Base-by-base conservation (phyloP, 2,888 invertebrate species). In the Odontocolon sp. region DNA sequence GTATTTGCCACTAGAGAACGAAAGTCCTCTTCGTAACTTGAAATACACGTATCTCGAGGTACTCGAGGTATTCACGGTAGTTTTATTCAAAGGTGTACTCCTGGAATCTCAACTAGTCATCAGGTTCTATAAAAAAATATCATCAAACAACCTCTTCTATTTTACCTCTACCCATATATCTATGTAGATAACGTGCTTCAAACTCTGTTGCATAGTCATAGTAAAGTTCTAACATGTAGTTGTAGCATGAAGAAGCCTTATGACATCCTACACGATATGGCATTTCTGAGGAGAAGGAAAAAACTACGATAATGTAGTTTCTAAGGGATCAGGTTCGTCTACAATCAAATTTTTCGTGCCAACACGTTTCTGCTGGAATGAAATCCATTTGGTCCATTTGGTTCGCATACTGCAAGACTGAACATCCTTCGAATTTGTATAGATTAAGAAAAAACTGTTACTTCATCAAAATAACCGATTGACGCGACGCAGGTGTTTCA, bases 1-100 rank as follows among this genome's bases (percentile, higher is more conserved):
- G 36, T 64, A 47, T 56, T 66, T 73, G 59, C 5, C 66, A 72
- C 36, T 45, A 28, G 45, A 50, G 40, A 4, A 52, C 16, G 40
- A 36, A 42, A 67, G n/a, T 45, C 21, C 52, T 31, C 28, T 2
- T 28, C 21, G 28, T 36, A n/a, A 57, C n/a, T 16, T 28, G 21
- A 26, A 28, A 54, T 33, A 40, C n/a, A 26, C 21, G 31, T 16
- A 40, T 18, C 26, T 8, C 14, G 63, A 1, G 14, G 16, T 28
- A 21, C 21, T 38, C 23, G 26, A 52, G 42, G 33, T 52, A 63
- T 61, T 54, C 26, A n/a, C 61, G 54, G 8, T 14, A 33, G 23
- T 8, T 31, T 21, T 33, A 33, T n/a, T 63, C 45, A 31, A 14
- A 16, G 45, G 26, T n/a, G 9, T 26, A 26, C 50, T 23, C 50